A percentile compares a stretch with the other conserved stretches of the same genome.
phyloP scores from a whole-genome alignment of 2,888 invertebrate species.

The Orchesella flavescens region DNA sequence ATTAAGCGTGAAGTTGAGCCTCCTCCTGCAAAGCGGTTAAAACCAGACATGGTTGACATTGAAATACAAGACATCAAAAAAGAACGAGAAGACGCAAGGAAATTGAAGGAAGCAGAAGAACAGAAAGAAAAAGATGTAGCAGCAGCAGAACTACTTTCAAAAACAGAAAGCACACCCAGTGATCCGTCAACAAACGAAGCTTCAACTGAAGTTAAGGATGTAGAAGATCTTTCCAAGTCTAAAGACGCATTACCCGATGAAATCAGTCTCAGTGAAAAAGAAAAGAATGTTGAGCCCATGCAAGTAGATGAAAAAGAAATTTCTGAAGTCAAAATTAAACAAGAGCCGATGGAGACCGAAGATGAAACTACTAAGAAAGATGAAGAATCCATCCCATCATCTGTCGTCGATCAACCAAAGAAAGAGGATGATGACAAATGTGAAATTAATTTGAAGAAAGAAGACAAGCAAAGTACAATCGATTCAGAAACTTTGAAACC shows the following conservation, averaged over 20 bases:
- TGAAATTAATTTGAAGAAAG: neutral
- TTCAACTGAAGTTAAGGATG: slow-evolving; percentile 68
- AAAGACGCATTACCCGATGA: slow-evolving; percentile 48
- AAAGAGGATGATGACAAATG: slow-evolving; percentile 67
- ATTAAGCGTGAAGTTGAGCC: slow-evolving; percentile 54
- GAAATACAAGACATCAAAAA: slow-evolving; percentile 75
- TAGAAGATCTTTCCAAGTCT: slow-evolving; percentile 42
- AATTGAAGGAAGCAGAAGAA: slow-evolving; percentile 73
- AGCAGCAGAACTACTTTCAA: slow-evolving; percentile 16
- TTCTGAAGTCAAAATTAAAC: slow-evolving; percentile 38
- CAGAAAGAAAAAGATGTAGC: slow-evolving; percentile 43
- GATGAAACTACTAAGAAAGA: slow-evolving; percentile 44
- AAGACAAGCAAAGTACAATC: neutral
- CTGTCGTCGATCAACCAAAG: slow-evolving; percentile 71
- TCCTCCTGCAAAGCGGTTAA: slow-evolving; percentile 62
- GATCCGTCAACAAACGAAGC: slow-evolving; percentile 48
- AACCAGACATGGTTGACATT: slow-evolving; percentile 69
- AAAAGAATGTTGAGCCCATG: slow-evolving; percentile 37
- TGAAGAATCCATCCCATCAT: slow-evolving; percentile 1
- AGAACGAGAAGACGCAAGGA: slow-evolving; percentile 74
- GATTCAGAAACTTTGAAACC: neutral
- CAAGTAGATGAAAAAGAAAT: slow-evolving; percentile 21
- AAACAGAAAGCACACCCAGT: slow-evolving; percentile 56
- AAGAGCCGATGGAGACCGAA: slow-evolving; percentile 44
- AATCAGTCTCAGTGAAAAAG: slow-evolving; percentile 35